A percentile compares a stretch with the other conserved stretches of the same genome.
These are phyloP conservation scores for Drosophila nr. fundita DNA, from an alignment of 2,888 invertebrate genomes.

Conservation along the genomic window DNA sequence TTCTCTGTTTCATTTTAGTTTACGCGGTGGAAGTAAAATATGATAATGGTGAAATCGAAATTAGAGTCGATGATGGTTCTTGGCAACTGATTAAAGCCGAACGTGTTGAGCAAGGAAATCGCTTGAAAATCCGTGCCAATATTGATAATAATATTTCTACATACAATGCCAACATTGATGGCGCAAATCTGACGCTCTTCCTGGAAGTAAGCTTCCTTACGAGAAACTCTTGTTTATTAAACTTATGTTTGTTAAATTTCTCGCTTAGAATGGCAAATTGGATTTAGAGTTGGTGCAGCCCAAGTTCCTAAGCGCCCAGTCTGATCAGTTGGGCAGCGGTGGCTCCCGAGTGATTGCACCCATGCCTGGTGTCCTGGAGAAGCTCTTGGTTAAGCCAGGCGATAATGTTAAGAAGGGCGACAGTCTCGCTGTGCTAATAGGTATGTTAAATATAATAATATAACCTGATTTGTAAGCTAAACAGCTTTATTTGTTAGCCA, in stretches of 20 bases:
- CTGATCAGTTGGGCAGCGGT: conserved; percentile 82
- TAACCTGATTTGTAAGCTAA: not conserved
- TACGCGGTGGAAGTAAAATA: conserved; percentile 87
- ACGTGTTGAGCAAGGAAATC: conserved; percentile 83
- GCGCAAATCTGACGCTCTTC: conserved; percentile 88
- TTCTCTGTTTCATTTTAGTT: conserved; percentile 31
- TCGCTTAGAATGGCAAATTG: conserved; percentile 88
- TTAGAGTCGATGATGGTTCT: conserved; percentile 86
- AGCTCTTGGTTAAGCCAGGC: conserved; percentile 92
- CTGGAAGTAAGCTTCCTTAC: conserved; percentile 85
- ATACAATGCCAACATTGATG: conserved; percentile 87
- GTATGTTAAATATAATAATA: conserved; percentile 43
- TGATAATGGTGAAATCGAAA: conserved; percentile 85
- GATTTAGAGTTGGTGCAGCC: conserved; percentile 88
- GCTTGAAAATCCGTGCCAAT: conserved; percentile 85
- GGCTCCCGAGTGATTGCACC: conserved; percentile 92
- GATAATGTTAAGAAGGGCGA: conserved; percentile 94
- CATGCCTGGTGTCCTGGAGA: conserved; percentile 98
- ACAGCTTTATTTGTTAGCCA: conserved; percentile 87
- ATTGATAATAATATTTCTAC: conserved; percentile 86
- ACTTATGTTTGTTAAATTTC: not conserved
- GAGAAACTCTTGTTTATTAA: not conserved
- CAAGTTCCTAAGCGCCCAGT: conserved; percentile 86
- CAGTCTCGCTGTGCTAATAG: conserved; percentile 94
- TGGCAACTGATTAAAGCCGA: conserved; percentile 87